These are phyloP conservation scores for Picus viridis DNA, from an alignment of 2,797 vertebrate genomes.

Conservation along the genomic window DNA sequence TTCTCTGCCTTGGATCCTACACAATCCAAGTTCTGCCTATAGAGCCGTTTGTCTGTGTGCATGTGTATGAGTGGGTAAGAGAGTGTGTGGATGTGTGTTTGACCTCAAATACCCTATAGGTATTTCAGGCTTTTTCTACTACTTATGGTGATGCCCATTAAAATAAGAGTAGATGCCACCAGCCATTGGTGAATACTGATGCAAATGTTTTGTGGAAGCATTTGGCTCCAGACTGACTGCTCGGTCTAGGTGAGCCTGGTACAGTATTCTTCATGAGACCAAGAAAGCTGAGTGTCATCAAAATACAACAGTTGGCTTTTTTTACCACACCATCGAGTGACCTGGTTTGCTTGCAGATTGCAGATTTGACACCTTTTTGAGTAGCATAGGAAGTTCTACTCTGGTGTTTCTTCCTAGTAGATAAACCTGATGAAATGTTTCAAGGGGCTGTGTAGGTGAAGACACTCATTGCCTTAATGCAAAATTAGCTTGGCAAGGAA, in stretches of 20 bases:
- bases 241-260: not conserved
- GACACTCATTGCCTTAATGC: slow-evolving; percentile 16
- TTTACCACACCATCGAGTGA: not conserved
- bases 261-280: not conserved
- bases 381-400: slow-evolving; percentile 13
- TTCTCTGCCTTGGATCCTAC: slow-evolving; percentile 64
- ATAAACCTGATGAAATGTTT: slow-evolving; percentile 23
- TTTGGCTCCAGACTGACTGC: slow-evolving; percentile 2
- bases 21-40: slow-evolving; percentile 64
- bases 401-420: slow-evolving; percentile 18
- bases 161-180: not conserved
- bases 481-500: slow-evolving; percentile 41
- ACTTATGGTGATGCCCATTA: not conserved
- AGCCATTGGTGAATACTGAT: slow-evolving; percentile 14
- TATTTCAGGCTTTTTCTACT: slow-evolving; percentile 21
- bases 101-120: not conserved
- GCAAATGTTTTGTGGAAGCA: slow-evolving; percentile 27
- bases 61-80: not conserved
- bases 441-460: slow-evolving; percentile 1
- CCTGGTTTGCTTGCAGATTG: not conserved
- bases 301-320: not conserved
- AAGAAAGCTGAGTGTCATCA: not conserved
- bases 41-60: slow-evolving; percentile 32
- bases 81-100: not conserved
- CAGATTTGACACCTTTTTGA: not conserved